phyloP scores from a whole-genome alignment of 2,113 vertebrate genomes.

The Girardinichthys multiradiatus region DNA sequence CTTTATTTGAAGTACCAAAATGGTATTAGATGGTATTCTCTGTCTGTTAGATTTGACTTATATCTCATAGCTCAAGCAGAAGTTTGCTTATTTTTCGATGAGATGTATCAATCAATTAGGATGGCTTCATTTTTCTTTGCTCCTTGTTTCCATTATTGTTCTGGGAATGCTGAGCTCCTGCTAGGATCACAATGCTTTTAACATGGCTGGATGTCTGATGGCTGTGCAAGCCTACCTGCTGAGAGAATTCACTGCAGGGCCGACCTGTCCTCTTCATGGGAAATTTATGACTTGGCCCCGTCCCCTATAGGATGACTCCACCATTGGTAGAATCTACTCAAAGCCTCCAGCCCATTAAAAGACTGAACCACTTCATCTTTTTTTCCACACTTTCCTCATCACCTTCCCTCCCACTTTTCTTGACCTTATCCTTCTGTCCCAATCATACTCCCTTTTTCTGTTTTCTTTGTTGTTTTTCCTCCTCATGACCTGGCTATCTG shows the following conservation, averaged over 20 bases:
- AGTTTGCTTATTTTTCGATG: slow-evolving; percentile 5
- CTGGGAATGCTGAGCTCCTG: slow-evolving; percentile 65
- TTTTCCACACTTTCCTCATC: slow-evolving; percentile 17
- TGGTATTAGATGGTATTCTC: background rate
- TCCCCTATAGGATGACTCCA: slow-evolving; percentile 64
- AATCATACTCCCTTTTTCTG: slow-evolving; percentile 5
- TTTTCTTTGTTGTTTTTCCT: slow-evolving; percentile 27
- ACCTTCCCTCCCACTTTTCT: background rate
- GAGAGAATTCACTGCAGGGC: slow-evolving; percentile 78
- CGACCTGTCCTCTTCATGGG: slow-evolving; percentile 71
- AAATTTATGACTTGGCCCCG: slow-evolving; percentile 74
- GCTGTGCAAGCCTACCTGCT: slow-evolving; percentile 75
- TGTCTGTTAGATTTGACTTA: slow-evolving; percentile 1
- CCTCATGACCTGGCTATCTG: slow-evolving; percentile 15
- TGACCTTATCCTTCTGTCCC: background rate
- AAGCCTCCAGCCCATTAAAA: slow-evolving; percentile 16
- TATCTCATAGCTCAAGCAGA: slow-evolving; percentile 8
- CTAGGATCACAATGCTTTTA: slow-evolving; percentile 81
- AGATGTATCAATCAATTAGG: slow-evolving; percentile 33
- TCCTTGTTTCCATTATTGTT: slow-evolving; percentile 60
- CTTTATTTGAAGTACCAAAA: background rate
- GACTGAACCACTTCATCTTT: slow-evolving; percentile 34
- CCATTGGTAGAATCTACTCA: slow-evolving; percentile 46
- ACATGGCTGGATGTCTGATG: slow-evolving; percentile 78
- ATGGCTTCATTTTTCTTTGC: slow-evolving; percentile 43